Conservation (phyloP, 2,797 vertebrate genomes). For the Xerus rutilus region DNA sequence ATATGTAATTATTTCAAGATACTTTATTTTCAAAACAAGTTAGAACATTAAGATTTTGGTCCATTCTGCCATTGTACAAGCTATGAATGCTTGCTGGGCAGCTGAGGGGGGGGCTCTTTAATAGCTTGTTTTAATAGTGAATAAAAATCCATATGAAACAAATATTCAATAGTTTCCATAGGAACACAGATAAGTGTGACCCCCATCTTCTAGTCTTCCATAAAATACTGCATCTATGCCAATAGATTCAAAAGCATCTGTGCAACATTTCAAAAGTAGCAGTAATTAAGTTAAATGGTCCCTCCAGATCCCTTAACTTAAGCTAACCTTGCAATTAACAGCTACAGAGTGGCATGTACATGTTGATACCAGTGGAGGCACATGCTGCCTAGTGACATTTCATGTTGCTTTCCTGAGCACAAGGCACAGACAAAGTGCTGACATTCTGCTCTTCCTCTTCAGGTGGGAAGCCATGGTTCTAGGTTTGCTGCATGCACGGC, state of each 20-base stretch:
- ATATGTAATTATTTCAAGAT: constrained; percentile 72
- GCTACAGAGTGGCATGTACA: constrained; percentile 85
- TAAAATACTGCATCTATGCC: constrained; percentile 86
- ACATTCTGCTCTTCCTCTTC: constrained; percentile 89
- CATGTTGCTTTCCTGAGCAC: constrained; percentile 93
- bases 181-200: constrained; percentile 97
- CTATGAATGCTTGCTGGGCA: constrained; percentile 90
- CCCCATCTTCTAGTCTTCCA: constrained; percentile 92
- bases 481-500: constrained; percentile 94
- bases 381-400: constrained; percentile 85
- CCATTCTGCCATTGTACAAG: constrained; percentile 87
- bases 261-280: constrained; percentile 84
- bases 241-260: too few relatives aligned
- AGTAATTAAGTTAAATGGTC: constrained; percentile 89
- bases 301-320: constrained; percentile 85
- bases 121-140: constrained; percentile 88
- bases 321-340: constrained; percentile 83
- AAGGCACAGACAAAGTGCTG: constrained; percentile 90
- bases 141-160: constrained; percentile 93
- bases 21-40: constrained; percentile 56
- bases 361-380: constrained; percentile 88
- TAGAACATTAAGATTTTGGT: constrained; percentile 85
- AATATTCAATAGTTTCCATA: constrained; percentile 97
- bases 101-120: constrained; percentile 84
- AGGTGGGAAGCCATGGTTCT: constrained; percentile 88